A percentile compares a stretch with the other conserved stretches of the same genome.
Conservation (phyloP, 2,113 vertebrate genomes). For the Tursiops truncatus region DNA sequence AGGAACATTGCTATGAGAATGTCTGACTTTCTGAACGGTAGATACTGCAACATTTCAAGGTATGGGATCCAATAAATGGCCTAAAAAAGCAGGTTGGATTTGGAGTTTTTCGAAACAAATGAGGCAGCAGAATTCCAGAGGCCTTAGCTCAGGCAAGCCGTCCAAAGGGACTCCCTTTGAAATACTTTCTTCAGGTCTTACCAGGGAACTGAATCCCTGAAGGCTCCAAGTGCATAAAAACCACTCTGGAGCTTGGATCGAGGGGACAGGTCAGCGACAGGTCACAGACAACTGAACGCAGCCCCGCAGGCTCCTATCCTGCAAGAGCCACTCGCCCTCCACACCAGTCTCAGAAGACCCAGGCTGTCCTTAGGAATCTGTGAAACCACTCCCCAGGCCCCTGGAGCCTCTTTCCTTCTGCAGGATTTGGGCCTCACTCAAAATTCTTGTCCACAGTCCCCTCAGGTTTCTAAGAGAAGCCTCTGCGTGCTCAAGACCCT, state of each 20-base stretch:
- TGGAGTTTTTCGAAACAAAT: not conserved
- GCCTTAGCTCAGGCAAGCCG: not conserved
- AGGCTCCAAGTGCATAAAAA: fast-evolving
- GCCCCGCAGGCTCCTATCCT: fast-evolving
- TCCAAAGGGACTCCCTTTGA: not conserved
- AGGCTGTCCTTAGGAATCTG: not conserved
- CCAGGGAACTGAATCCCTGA: not conserved
- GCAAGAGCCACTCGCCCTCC: fast-evolving
- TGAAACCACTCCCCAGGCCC: not conserved
- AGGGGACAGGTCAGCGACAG: fast-evolving
- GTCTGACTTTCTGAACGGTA: not conserved
- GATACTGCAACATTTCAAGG: not conserved
- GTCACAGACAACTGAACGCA: not conserved
- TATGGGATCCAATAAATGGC: not conserved
- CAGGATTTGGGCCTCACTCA: not conserved
- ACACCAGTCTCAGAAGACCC: not conserved
- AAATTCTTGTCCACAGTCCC: not conserved
- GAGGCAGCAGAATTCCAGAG: not conserved
- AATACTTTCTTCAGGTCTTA: not conserved
- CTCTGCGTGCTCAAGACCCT: not conserved
- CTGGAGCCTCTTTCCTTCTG: not conserved
- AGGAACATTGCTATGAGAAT: not conserved
- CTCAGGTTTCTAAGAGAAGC: not conserved
- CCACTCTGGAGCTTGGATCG: fast-evolving
- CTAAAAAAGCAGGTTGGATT: not conserved